These are phyloP conservation scores for Drosophila helvetica DNA, from an alignment of 2,888 invertebrate species.

Conservation along the genomic window DNA sequence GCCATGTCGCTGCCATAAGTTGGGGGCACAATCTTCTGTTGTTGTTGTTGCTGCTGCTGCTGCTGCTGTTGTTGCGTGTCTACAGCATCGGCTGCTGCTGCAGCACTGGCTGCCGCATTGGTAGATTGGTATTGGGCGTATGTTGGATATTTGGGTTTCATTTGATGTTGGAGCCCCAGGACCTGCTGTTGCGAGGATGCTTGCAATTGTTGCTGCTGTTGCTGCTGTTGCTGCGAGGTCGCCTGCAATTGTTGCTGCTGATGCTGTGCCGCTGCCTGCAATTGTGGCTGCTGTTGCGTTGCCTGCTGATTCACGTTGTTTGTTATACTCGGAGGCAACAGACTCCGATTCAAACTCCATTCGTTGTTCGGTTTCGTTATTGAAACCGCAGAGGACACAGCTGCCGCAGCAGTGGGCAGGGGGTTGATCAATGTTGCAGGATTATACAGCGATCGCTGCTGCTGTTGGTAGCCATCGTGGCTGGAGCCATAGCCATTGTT, in stretches of 20 bases:
- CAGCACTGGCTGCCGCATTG: conserved; percentile 67
- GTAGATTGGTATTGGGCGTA: conserved; percentile 81
- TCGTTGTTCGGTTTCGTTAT: conserved; percentile 55
- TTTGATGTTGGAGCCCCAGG: conserved; percentile 56
- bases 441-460: conserved; percentile 68
- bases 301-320: conserved; percentile 41
- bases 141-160: conserved; percentile 76
- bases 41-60: conserved; percentile 51
- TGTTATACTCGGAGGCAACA: conserved; percentile 57
- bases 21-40: conserved; percentile 66
- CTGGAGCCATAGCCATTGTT: conserved; percentile 52
- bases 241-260: conserved; percentile 5
- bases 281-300: conserved; percentile 34
- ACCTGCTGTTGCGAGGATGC: conserved; percentile 24
- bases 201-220: conserved; percentile 39
- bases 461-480: conserved; percentile 62
- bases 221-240: conserved; percentile 36
- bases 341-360: conserved; percentile 64
- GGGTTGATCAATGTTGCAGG: conserved; percentile 70
- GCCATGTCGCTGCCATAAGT: conserved; percentile 76
- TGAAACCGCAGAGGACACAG: conserved; percentile 25
- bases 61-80: conserved; percentile 35
- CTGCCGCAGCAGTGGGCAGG: conserved; percentile 39
- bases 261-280: background rate
- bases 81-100: conserved; percentile 59